A percentile compares a stretch with the other conserved stretches of the same genome.
These are phyloP conservation scores for Ochropleura plecta DNA, from an alignment of 2,888 invertebrate species.

Conservation along the genomic window DNA sequence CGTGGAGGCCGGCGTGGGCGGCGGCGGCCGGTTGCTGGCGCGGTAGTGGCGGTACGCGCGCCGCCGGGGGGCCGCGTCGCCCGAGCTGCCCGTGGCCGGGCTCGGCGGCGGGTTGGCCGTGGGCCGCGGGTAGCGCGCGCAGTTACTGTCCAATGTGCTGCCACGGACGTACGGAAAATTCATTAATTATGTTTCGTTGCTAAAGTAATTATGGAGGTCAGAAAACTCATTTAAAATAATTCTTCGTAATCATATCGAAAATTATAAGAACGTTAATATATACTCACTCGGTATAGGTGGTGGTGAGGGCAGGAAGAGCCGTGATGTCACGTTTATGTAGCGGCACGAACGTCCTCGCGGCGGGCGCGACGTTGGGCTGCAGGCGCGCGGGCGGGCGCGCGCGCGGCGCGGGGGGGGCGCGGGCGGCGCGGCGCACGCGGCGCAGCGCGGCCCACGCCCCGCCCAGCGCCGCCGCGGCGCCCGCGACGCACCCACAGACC, in stretches of 20 bases:
- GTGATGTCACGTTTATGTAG: slow-evolving; percentile 36
- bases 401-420: slow-evolving; percentile 66
- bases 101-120: slow-evolving; percentile 97
- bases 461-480: slow-evolving; percentile 73
- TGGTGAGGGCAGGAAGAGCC: slow-evolving; percentile 59
- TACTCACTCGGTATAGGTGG: slow-evolving; percentile 81
- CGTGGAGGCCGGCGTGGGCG: slow-evolving; percentile 98
- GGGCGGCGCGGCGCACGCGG: slow-evolving; percentile 40
- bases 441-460: slow-evolving; percentile 71
- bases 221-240: not conserved
- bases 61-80: slow-evolving; percentile 92
- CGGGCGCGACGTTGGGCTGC: slow-evolving; percentile 57
- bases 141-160: slow-evolving; percentile 92
- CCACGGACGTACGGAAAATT: no score
- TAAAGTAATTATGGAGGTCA: not conserved
- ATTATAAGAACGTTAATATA: not conserved
- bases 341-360: slow-evolving; percentile 49
- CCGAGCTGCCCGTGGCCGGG: slow-evolving; percentile 94
- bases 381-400: slow-evolving; percentile 67
- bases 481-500: slow-evolving; percentile 76
- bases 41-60: slow-evolving; percentile 94
- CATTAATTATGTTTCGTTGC: not conserved
- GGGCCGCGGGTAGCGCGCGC: slow-evolving; percentile 95
- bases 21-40: slow-evolving; percentile 96
- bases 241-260: not conserved